These are phyloP conservation scores for Diarsia rubi DNA, from an alignment of 2,888 invertebrate species.

Conservation along the genomic window DNA sequence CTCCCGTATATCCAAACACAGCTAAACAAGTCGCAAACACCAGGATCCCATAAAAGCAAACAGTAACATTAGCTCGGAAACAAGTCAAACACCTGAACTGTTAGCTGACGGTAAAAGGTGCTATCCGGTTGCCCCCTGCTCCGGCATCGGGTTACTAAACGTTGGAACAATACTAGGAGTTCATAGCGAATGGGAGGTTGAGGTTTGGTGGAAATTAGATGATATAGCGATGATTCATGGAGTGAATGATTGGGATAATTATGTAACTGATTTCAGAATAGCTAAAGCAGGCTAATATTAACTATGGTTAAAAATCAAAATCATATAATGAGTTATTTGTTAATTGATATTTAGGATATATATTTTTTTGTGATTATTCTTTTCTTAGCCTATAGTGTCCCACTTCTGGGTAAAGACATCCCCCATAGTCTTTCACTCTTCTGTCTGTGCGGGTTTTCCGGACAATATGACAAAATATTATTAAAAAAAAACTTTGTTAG, in stretches of 20 bases:
- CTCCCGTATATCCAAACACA: slow-evolving; percentile 35
- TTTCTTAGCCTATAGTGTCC: too few relatives aligned
- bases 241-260: not conserved
- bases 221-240: not conserved
- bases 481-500: too few relatives aligned
- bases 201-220: slow-evolving; percentile 19
- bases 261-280: not conserved
- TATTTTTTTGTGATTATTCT: not conserved
- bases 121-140: slow-evolving; percentile 69
- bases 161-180: slow-evolving; percentile 58
- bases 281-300: not conserved
- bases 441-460: too few relatives aligned
- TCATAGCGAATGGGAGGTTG: slow-evolving; percentile 25
- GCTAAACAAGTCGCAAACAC: slow-evolving; percentile 59
- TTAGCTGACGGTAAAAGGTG: slow-evolving; percentile 77
- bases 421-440: too few relatives aligned
- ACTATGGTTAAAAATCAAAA: not conserved
- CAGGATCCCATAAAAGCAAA: slow-evolving; percentile 54
- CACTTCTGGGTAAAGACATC: too few relatives aligned
- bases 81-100: slow-evolving; percentile 76
- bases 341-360: not conserved
- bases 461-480: not conserved
- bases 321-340: not conserved
- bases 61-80: slow-evolving; percentile 61
- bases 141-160: slow-evolving; percentile 65